Evolutionary conservation across 2,113 vertebrate genomes (phyloP).

Genomic region (Corythoichthys haematopterus): DNA sequence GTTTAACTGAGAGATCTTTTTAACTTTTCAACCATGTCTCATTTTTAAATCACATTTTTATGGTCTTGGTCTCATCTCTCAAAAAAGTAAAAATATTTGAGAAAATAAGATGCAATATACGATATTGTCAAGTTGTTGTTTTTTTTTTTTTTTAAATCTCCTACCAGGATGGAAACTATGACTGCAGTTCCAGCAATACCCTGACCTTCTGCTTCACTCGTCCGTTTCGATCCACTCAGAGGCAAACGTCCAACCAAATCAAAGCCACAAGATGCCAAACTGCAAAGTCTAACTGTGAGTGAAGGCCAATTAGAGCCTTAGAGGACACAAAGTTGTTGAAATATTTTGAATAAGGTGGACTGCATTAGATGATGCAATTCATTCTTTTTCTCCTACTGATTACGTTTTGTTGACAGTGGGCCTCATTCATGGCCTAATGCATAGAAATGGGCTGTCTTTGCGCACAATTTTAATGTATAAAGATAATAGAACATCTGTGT

Average conservation of each 20-base stretch:
- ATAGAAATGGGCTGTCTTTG: too few species aligned
- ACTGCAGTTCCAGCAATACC: constrained; percentile 83
- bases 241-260: constrained; percentile 79
- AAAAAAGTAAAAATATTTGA: too few species aligned
- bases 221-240: constrained; percentile 73
- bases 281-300: constrained; percentile 62
- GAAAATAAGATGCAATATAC: too few species aligned
- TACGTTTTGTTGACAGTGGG: neutral
- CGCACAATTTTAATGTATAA: too few species aligned
- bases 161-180: constrained; percentile 81
- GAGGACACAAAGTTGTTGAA: constrained; percentile 14
- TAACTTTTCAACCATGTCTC: too few species aligned
- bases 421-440: too few species aligned
- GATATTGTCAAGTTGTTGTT: too few species aligned
- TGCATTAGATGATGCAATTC: constrained; percentile 21
- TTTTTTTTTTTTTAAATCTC: constrained; percentile 18
- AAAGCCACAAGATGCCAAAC: constrained; percentile 71
- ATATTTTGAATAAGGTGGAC: neutral
- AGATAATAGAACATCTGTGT: too few species aligned
- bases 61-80: too few species aligned
- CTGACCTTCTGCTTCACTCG: constrained; percentile 89
- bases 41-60: too few species aligned
- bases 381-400: constrained; percentile 12
- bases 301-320: constrained; percentile 38
- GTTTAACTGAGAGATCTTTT: too few species aligned